Evolutionary conservation across 1,140 invertebrate genomes (phyloP), one percentile per base, ranked within the genome.

Genomic region (Aphaenogaster rudis): DNA sequence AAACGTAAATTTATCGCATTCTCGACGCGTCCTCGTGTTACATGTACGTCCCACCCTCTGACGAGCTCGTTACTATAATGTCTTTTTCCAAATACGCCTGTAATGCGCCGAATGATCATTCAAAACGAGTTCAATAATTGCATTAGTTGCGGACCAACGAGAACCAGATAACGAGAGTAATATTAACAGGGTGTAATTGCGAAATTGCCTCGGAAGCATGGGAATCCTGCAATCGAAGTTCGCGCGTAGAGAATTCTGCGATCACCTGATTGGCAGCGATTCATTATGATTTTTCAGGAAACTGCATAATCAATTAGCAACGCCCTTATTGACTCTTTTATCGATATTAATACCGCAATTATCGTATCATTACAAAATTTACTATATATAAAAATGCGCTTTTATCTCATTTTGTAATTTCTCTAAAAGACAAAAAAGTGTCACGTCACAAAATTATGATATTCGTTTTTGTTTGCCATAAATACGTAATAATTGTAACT

Each of bases 141-240:
- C 63, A 48, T 80, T 80, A 69, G 21, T 69, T 48, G 63, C 63
- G 48, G 13, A 69, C 28, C 78, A 80, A 69, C 36, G 63, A 69
- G 61, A 5, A 57, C 33, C n/a, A 36, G 78, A 69, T 69, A 80
- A 80, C 78, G 48, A 69, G 63, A 85, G 54, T 66, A 67, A 88
- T 74, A 88, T 88, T 77, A 61, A 85, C 63, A 50, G 71, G 17
- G 3, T 52, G 59, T 45, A 77, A 85, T 85, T 74, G 81, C 54
- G 39, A 78, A 85, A 85, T 85, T 85, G 28, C 45, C 48, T 61
- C 33, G 39, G 13, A 78, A 52, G 33, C 33, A 64, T 8, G 42
- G 21, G 21, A 85, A 85, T 78, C 5, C 66, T 33, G 52, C 50
- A 28, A 74, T 45, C 45, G 57, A 8, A 50, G 33, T 77, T 64